Evolutionary conservation across 2,797 vertebrate species (phyloP).

Genomic region (Sebastes paucispinis): DNA sequence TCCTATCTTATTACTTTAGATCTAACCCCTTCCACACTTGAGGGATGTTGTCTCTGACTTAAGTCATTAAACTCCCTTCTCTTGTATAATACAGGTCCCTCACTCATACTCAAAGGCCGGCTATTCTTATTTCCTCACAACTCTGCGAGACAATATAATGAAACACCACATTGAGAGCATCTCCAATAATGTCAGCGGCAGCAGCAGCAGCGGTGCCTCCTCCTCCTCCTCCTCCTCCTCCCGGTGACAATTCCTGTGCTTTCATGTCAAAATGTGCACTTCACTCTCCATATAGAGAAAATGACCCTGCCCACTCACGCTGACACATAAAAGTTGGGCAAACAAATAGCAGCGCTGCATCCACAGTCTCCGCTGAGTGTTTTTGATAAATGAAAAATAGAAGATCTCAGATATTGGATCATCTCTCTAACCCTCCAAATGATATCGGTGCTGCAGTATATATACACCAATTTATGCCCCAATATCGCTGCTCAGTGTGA

Average conservation of each 20-base stretch:
- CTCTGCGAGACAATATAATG: constrained; percentile 36
- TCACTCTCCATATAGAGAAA: background rate
- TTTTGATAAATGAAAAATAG: constrained; percentile 15
- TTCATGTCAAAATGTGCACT: constrained; percentile 33
- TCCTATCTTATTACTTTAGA: constrained; percentile 55
- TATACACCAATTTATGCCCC: constrained; percentile 15
- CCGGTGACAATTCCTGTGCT: constrained; percentile 11
- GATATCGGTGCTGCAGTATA: constrained; percentile 12
- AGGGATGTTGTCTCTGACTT: constrained; percentile 46
- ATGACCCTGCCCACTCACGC: background rate
- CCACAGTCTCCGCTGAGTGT: background rate
- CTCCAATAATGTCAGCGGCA: constrained; percentile 36
- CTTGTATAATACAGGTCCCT: constrained; percentile 16
- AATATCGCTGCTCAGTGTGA: constrained; percentile 23
- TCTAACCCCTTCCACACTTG: constrained; percentile 42
- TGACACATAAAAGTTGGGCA: constrained; percentile 4
- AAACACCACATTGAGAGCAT: constrained; percentile 35
- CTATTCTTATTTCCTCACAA: constrained; percentile 35
- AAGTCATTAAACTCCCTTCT: constrained; percentile 48
- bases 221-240: background rate
- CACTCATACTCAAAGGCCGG: constrained; percentile 15
- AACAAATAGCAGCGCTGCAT: background rate
- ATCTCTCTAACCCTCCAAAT: constrained; percentile 12
- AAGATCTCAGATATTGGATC: constrained; percentile 14
- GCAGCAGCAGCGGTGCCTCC: background rate